A percentile compares a stretch with the other conserved stretches of the same genome.
Evolutionary conservation across 2,113 vertebrate genomes (phyloP).

Genomic region (Psilopsiagon aymara): DNA sequence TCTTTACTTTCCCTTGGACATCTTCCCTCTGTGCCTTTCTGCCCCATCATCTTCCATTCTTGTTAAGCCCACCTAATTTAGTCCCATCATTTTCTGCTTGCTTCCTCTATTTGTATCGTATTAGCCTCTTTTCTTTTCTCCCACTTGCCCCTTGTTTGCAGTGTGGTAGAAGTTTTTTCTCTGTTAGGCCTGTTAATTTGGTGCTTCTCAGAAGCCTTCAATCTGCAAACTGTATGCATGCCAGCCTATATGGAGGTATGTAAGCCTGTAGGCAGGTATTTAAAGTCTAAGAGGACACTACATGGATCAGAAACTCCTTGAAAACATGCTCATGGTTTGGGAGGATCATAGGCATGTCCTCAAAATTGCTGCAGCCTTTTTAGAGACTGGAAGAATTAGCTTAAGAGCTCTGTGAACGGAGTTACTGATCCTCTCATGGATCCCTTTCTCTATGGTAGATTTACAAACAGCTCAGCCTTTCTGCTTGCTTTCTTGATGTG

Average conservation of each 20-base stretch:
- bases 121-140: background rate
- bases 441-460: constrained; percentile 38
- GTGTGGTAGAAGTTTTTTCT: background rate
- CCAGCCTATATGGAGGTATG: background rate
- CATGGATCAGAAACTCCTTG: constrained; percentile 19
- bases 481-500: constrained; percentile 1
- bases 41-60: background rate
- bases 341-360: background rate
- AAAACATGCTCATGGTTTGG: background rate
- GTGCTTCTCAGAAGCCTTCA: background rate
- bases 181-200: background rate
- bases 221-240: background rate
- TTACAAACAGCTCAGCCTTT: constrained; percentile 36
- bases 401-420: constrained; percentile 28
- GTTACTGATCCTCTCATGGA: constrained; percentile 4
- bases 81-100: background rate
- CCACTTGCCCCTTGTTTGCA: background rate
- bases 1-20: background rate
- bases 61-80: background rate
- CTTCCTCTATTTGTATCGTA: background rate
- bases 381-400: constrained; percentile 10
- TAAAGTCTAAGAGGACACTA: background rate
- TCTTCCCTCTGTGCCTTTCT: background rate
- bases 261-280: background rate
- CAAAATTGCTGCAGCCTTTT: constrained; percentile 33